Evolutionary conservation across 2,113 vertebrate species (phyloP).

Genomic region (Glaucomys volans): DNA sequence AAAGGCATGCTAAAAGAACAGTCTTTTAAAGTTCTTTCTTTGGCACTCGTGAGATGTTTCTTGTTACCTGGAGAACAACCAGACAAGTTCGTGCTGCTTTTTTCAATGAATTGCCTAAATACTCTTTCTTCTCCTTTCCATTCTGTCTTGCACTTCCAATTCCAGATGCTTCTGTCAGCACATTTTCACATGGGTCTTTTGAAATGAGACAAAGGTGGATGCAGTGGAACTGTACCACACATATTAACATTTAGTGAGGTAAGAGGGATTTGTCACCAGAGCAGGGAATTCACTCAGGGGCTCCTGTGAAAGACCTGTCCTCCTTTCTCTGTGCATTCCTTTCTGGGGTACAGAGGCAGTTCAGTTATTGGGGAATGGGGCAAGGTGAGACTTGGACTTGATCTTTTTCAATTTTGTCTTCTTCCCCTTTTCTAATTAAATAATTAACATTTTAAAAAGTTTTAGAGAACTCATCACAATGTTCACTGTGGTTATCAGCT

Average conservation of each 20-base stretch:
- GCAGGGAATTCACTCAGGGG: background rate
- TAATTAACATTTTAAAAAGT: background rate
- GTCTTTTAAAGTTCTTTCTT: slow-evolving; percentile 51
- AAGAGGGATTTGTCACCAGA: background rate
- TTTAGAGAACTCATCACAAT: background rate
- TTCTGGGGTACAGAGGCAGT: background rate
- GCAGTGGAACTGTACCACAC: background rate
- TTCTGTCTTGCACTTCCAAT: background rate
- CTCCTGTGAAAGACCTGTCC: background rate
- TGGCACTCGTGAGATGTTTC: slow-evolving; percentile 58
- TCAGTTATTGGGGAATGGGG: background rate
- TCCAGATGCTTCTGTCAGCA: slow-evolving; percentile 14
- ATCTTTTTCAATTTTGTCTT: slow-evolving; percentile 46
- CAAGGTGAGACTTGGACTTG: background rate
- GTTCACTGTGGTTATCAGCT: background rate
- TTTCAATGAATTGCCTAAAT: background rate
- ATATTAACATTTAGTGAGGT: accelerated
- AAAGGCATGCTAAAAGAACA: slow-evolving; percentile 69
- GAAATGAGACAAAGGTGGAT: background rate
- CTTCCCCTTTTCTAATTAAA: background rate
- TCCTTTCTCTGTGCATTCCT: background rate
- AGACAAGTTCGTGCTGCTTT: slow-evolving; percentile 16
- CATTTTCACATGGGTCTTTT: background rate
- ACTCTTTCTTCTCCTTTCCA: slow-evolving; percentile 11
- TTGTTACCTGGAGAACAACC: slow-evolving; percentile 59